Base-by-base conservation (phyloP, 1,140 invertebrate genomes). In the Lasioglossum baleicum region DNA sequence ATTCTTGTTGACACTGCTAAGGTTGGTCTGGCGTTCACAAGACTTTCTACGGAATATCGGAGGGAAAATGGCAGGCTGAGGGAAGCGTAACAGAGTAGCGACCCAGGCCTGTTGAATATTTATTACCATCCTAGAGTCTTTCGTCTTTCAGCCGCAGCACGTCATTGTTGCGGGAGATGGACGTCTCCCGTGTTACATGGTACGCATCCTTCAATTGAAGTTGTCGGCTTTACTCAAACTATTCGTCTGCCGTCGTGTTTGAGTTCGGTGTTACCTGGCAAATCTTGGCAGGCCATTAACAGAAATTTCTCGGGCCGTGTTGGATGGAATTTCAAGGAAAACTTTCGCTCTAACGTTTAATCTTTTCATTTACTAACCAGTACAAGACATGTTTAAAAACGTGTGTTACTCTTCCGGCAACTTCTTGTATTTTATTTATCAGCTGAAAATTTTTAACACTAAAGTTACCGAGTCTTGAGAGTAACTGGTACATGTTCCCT, bases 81-180 rank as follows among this genome's bases (percentile, higher is more conserved):
- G 35, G 48, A 51, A 17, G 5, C 15, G 26, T 15, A 10, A 2
- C 22, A 53, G 22, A 6, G 8, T 7, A 0, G 8, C 22, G 66
- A 10, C 22, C 48, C 8, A 17, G 44, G 13, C 17, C 20, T 48
- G 17, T 6, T 58, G 26, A 70, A 70, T 58, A 58, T 70, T 53
- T 70, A 70, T 70, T 26, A 40, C 51, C 56, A 22, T 11, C 8
- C 11, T 40, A 70, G 26, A 69, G 20, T 53, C 20, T 70, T 70
- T 53, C 31, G 53, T 58, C 53, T 58, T 7, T n/a, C 31, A n/a
- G n/a, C 56, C n/a, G 15, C 56, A n/a, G 6, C 20, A 53, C 20
- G n/a, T 58, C 17, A 58, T 58, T 17, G 15, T 56, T 42, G 22
- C 58, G 22, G 22, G 20, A 13, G 58, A 60, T 13, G 22, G n/a